Evolutionary conservation across 2,888 invertebrate species (phyloP).

Genomic region (Trichogramma dendrolimi): DNA sequence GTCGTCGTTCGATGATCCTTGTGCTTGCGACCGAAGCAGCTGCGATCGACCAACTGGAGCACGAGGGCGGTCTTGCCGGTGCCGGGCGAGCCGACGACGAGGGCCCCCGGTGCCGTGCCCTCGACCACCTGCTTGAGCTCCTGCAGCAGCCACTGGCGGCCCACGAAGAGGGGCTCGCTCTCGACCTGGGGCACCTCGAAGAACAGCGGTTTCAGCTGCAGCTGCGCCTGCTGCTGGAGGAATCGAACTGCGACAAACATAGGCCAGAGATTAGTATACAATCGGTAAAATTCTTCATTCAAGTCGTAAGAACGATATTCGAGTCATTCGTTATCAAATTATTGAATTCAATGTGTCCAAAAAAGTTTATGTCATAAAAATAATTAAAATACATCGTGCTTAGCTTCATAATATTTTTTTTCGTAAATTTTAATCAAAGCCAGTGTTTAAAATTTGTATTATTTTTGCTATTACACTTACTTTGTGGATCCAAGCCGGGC

Average conservation of each 20-base stretch:
- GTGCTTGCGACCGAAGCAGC: constrained; percentile 79
- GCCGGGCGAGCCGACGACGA: constrained; percentile 84
- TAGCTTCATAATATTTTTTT: too few species aligned
- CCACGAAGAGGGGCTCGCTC: constrained; percentile 77
- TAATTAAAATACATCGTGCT: too few species aligned
- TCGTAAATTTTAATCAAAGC: too few species aligned
- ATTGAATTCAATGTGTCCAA: too few species aligned
- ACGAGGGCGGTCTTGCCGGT: constrained; percentile 94
- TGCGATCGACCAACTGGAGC: constrained; percentile 87
- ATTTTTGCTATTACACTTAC: constrained; percentile 41
- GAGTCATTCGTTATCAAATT: too few species aligned
- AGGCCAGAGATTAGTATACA: too few species aligned
- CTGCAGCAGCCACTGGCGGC: constrained; percentile 81
- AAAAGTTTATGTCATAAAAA: too few species aligned
- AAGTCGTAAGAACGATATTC: too few species aligned
- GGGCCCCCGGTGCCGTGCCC: constrained; percentile 65
- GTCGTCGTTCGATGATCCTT: constrained; percentile 49
- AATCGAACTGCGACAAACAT: constrained; percentile 53
- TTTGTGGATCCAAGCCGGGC: constrained; percentile 56
- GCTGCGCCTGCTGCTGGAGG: constrained; percentile 61
- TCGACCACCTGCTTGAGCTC: constrained; percentile 43
- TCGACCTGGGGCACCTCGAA: constrained; percentile 90
- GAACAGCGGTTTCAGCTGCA: constrained; percentile 82
- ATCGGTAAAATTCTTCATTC: too few species aligned
- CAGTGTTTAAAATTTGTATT: background rate